These are phyloP conservation scores for Mantis religiosa DNA, from an alignment of 2,888 invertebrate species.

Conservation along the genomic window DNA sequence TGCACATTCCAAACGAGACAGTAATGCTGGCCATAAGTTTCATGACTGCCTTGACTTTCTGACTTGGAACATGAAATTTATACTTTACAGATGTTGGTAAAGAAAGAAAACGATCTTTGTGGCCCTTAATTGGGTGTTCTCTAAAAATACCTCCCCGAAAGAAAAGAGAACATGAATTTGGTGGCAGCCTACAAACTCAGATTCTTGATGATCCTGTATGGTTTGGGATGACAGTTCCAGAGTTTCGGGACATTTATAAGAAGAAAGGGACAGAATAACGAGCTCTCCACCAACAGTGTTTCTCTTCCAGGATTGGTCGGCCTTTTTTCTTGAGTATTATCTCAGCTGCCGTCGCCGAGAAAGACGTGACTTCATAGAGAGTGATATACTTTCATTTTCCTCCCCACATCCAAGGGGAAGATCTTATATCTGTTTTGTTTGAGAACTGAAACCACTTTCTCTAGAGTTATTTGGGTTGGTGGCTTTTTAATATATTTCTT, in stretches of 20 bases:
- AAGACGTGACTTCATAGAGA: not conserved
- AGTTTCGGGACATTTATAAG: not conserved
- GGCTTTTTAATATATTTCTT: too few relatives aligned
- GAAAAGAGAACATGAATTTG: not conserved
- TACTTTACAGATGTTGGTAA: not conserved
- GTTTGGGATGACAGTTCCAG: not conserved
- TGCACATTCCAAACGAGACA: not conserved
- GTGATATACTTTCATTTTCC: not conserved
- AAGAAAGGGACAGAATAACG: not conserved
- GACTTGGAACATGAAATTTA: not conserved
- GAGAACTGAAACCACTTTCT: not conserved
- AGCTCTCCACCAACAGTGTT: not conserved
- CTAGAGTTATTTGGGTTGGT: not conserved
- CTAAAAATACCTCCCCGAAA: not conserved
- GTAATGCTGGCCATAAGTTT: not conserved
- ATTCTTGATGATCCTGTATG: not conserved
- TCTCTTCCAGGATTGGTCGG: not conserved
- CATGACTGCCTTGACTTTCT: not conserved
- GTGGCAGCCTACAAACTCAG: not conserved
- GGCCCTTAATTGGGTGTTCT: not conserved
- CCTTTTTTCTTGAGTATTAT: not conserved
- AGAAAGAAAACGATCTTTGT: not conserved
- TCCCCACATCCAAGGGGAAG: not conserved
- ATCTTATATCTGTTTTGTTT: not conserved
- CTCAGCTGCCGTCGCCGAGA: not conserved